Evolutionary conservation across 2,113 vertebrate species (phyloP), one percentile per base, ranked within the genome.

Genomic region (Beaufortia kweichowensis): DNA sequence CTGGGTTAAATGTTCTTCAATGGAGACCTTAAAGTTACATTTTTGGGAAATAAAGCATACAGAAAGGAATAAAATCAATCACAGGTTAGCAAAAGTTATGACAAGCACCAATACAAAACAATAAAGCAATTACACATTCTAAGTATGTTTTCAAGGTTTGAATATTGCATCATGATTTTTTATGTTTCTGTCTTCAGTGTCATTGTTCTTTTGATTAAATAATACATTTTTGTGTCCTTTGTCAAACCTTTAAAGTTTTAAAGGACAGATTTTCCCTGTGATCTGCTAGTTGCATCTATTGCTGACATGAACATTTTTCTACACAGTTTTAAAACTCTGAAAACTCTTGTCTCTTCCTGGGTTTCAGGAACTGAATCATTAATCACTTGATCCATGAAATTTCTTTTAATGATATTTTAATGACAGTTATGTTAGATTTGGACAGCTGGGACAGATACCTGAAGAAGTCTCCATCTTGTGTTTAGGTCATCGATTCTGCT

Each of bases 401-500:
- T 4, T 46, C 15, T 17, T 15, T 15, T 3, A 14, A 46, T 46
- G 43, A 17, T 5, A 46, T 46, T 46, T 3, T 17, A 46, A 46
- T 46, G 3, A 46, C 15, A 46, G 12, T 46, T 46, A 17, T 46
- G 43, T 14, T 15, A 17, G 43, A 53, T 19, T 8, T 21, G 23
- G 28, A 31, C 1, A 68, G 28, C 19, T 14, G n/a, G 26, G 41
- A 75, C 26, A 23, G 35, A 33, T 96, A 98, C 97, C 94, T 98
- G 96, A 6, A 99, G 91, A 85, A 94, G 89, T 76, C 93, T 96
- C 97, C 97, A 99, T 81, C 95, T 93, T 1, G 88, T 93, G 87
- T 98, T 98, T 72, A 98, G 91, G 67, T 98, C 96, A 78, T 98
- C 94, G 9, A 96, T 87, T 61, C 87, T 93, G 77, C 91, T 95